Evolutionary conservation across 2,797 vertebrate species (phyloP).

Genomic region (Semotilus atromaculatus): DNA sequence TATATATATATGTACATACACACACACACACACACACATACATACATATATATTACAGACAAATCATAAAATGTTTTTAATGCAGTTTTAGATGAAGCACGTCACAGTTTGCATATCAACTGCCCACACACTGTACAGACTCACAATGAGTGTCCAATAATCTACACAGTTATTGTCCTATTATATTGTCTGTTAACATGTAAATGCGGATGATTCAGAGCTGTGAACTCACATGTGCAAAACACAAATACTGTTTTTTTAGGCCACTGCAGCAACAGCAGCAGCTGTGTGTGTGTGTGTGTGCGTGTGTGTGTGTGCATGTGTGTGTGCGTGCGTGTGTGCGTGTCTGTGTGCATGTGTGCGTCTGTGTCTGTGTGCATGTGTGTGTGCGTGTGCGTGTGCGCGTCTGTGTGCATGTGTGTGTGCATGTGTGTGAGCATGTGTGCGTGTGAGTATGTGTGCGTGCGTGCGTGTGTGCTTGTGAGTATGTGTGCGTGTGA

Average conservation of each 20-base stretch:
- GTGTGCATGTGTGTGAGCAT: too few relatives aligned
- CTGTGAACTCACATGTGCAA: constrained; percentile 34
- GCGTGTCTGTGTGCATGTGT: too few relatives aligned
- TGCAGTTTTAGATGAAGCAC: not conserved
- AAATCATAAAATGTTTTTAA: not conserved
- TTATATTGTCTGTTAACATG: constrained; percentile 2
- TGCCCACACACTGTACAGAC: not conserved
- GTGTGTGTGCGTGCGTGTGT: rapidly evolving
- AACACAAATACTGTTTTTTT: constrained; percentile 2
- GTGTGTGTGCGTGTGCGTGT: too few relatives aligned
- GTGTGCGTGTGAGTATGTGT: too few relatives aligned
- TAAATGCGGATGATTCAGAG: constrained; percentile 6
- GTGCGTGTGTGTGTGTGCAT: too few relatives aligned
- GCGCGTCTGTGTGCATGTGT: too few relatives aligned
- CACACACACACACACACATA: too few relatives aligned
- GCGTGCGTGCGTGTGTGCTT: too few relatives aligned
- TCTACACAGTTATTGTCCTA: not conserved
- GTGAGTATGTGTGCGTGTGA: too few relatives aligned
- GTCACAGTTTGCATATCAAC: not conserved
- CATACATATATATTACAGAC: not conserved
- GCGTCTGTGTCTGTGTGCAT: too few relatives aligned
- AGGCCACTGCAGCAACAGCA: constrained; percentile 26
- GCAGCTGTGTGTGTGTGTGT: too few relatives aligned
- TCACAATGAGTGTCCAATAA: not conserved
- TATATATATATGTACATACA: not conserved